These are phyloP conservation scores for Rhinoraja longicauda DNA, from an alignment of 2,797 vertebrate species.

Conservation along the genomic window DNA sequence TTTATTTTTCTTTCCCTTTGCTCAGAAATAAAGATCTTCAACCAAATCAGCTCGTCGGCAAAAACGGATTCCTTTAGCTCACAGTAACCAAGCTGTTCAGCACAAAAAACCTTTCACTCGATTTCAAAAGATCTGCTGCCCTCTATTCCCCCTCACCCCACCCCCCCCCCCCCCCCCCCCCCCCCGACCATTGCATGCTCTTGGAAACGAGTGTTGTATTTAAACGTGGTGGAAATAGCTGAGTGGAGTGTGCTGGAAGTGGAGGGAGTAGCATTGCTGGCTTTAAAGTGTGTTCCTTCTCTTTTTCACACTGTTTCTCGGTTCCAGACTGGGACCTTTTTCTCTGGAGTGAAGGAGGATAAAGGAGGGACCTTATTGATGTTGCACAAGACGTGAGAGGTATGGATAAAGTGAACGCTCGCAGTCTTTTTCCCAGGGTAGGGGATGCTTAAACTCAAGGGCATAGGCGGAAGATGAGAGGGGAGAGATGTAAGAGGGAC, in stretches of 20 bases:
- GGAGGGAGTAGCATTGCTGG: neutral
- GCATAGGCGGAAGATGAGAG: too few relatives aligned
- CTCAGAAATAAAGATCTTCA: slow-evolving; percentile 21
- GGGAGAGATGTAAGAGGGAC: too few relatives aligned
- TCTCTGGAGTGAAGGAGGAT: too few relatives aligned
- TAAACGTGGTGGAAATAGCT: slow-evolving; percentile 20
- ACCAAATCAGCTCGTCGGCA: neutral
- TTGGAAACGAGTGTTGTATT: slow-evolving; percentile 3
- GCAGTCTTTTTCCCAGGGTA: too few relatives aligned
- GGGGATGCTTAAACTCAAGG: too few relatives aligned
- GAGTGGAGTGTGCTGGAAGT: neutral
- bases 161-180: neutral
- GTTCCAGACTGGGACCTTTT: neutral
- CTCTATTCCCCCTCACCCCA: neutral
- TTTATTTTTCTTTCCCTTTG: slow-evolving; percentile 49
- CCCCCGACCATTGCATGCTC: neutral
- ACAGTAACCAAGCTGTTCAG: neutral
- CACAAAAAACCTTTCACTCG: neutral
- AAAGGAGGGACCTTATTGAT: too few relatives aligned
- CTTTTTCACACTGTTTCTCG: neutral
- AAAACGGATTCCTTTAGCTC: slow-evolving; percentile 19
- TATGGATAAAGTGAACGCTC: too few relatives aligned
- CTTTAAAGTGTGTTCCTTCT: neutral
- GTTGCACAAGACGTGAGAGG: too few relatives aligned
- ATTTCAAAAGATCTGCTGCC: neutral